phyloP scores from a whole-genome alignment of 1,140 invertebrate genomes.

The Drosophila varians region DNA sequence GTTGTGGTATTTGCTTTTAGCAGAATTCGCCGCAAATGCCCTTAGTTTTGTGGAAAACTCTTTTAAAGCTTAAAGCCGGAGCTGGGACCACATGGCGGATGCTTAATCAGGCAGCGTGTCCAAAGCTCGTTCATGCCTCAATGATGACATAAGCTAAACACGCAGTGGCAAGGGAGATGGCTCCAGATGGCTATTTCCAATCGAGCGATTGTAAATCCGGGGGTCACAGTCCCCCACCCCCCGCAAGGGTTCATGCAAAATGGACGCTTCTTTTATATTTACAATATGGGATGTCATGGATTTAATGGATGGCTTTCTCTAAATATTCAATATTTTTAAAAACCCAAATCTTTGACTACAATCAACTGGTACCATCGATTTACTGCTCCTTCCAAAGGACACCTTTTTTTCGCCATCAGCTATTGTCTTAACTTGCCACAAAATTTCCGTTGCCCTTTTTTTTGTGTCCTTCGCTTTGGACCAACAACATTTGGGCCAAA shows the following conservation, averaged over 20 bases:
- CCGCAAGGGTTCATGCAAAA: not conserved
- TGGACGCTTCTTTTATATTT: not conserved
- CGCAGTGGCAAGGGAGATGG: conserved; percentile 37
- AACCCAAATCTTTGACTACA: not conserved
- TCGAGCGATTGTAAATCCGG: not conserved
- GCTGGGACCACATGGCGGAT: conserved; percentile 22
- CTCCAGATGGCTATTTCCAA: conserved; percentile 8
- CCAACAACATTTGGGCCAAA: conserved; percentile 70
- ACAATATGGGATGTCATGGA: not conserved
- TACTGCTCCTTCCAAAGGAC: not conserved
- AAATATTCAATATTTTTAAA: too few relatives aligned
- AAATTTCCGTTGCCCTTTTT: conserved; percentile 6
- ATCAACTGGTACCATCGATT: conserved; percentile 9
- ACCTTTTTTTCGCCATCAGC: conserved; percentile 33
- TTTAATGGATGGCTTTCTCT: too few relatives aligned
- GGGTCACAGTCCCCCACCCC: not conserved
- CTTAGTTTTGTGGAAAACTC: not conserved
- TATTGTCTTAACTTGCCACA: conserved; percentile 26
- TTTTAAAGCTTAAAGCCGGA: conserved; percentile 42
- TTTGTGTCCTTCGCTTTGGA: conserved; percentile 1
- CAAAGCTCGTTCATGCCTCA: conserved; percentile 75
- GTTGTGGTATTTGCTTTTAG: conserved; percentile 77
- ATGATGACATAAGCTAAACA: conserved; percentile 76
- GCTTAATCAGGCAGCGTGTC: conserved; percentile 66
- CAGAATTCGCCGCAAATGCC: conserved; percentile 39